A percentile compares a stretch with the other conserved stretches of the same genome.
Evolutionary conservation across 2,888 invertebrate genomes (phyloP).

Genomic region (Drosophila sordidula): DNA sequence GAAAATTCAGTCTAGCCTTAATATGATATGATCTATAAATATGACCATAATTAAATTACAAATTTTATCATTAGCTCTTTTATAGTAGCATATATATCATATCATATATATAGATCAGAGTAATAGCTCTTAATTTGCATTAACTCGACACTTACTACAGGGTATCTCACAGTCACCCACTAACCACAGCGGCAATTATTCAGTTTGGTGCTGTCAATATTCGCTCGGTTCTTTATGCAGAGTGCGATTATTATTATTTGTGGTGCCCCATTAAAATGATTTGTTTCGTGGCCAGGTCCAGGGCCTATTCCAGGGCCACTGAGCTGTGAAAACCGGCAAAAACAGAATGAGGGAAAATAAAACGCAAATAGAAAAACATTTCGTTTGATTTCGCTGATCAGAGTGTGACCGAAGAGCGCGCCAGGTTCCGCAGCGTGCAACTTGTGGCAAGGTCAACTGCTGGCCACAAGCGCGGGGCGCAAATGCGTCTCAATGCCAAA

Average conservation of each 20-base stretch:
- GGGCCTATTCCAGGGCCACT: slow-evolving; percentile 62
- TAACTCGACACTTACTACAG: background rate
- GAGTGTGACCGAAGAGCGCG: slow-evolving; percentile 67
- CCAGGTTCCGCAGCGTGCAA: slow-evolving; percentile 40
- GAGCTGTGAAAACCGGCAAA: slow-evolving; percentile 66
- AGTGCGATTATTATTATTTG: slow-evolving; percentile 41
- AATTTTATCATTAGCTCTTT: no score
- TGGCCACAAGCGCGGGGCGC: slow-evolving; percentile 62
- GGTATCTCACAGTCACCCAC: background rate
- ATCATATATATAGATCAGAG: no score
- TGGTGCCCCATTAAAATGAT: slow-evolving; percentile 58
- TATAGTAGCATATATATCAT: no score
- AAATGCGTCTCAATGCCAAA: slow-evolving; percentile 39
- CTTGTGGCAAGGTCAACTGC: slow-evolving; percentile 55
- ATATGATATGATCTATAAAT: no score
- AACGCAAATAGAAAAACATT: slow-evolving; percentile 12
- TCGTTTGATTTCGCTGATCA: slow-evolving; percentile 18
- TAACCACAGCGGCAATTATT: no score
- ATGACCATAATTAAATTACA: no score
- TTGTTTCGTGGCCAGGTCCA: slow-evolving; percentile 11
- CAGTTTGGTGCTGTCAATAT: slow-evolving; percentile 12
- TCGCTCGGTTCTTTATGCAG: slow-evolving; percentile 9
- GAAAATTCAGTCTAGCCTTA: no score
- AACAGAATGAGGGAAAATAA: slow-evolving; percentile 6
- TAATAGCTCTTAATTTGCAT: no score